phyloP scores from a whole-genome alignment of 2,888 invertebrate species.

The Morpho achilles region DNA sequence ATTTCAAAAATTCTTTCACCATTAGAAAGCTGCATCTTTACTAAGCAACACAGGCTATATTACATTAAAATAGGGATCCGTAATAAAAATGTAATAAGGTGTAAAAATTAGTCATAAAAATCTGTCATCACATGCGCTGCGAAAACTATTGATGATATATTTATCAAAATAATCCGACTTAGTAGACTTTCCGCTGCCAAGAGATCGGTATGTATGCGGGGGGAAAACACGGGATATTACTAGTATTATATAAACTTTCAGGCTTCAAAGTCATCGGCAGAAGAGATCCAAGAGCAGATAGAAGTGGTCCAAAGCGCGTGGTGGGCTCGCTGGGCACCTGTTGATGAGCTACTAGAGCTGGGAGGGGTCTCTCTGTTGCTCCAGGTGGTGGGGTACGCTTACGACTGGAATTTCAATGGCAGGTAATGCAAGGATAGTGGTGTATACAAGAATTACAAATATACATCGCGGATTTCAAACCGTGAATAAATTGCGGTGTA shows the following conservation, averaged over 20 bases:
- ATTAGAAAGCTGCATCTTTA: too few relatives aligned
- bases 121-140: too few relatives aligned
- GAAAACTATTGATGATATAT: too few relatives aligned
- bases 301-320: slow-evolving; percentile 88
- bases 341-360: slow-evolving; percentile 90
- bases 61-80: too few relatives aligned
- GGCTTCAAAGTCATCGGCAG: slow-evolving; percentile 84
- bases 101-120: too few relatives aligned
- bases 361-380: slow-evolving; percentile 90
- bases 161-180: too few relatives aligned
- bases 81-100: too few relatives aligned
- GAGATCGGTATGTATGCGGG: too few relatives aligned
- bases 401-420: slow-evolving; percentile 95
- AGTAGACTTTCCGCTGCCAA: too few relatives aligned
- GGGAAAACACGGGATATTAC: too few relatives aligned
- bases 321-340: slow-evolving; percentile 89
- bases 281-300: slow-evolving; percentile 92
- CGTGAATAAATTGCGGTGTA: not conserved
- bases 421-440: slow-evolving; percentile 57
- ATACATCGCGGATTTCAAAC: not conserved
- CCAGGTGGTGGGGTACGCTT: slow-evolving; percentile 92
- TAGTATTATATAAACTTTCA: slow-evolving; percentile 30
- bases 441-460: not conserved
- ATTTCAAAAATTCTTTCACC: too few relatives aligned
- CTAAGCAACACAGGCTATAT: too few relatives aligned